Base-by-base conservation (phyloP, 2,797 vertebrate genomes). In the Champsocephalus gunnari region DNA sequence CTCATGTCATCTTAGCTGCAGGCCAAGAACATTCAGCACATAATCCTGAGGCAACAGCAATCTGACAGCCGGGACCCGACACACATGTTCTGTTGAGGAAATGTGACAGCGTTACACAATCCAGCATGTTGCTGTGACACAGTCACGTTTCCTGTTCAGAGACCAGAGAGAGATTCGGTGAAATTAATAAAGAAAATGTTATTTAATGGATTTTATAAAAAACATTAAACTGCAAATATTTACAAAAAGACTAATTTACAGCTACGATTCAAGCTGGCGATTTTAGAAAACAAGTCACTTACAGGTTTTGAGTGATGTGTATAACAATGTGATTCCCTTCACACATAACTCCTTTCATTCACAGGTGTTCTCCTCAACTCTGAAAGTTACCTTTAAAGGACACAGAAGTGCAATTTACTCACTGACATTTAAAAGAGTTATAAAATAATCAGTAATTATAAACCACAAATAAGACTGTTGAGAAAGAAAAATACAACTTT, bases 21-120 rank as follows among this genome's bases (percentile, higher is more conserved):
- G 55, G 72, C 66, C 19, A 65, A 48, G 70, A 58, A 49, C 57
- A 79, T 68, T 76, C 73, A 80, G 54, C 57, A 69, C 53, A 74
- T 67, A 73, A 83, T 81, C 75, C 75, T 75, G 60, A 76, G 61
- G 58, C 57, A 77, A 66, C 80, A 86, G 66, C 70, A 73, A 65
- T 79, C 13, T 82, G 74, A 80, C 83, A 72, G 53, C 11, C 47
- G 34, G 54, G 47, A 59, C 55, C 62, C 54, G 28, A 65, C 45
- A 71, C 38, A 65, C 58, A 49, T 38, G 45, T 41, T 14, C 10
- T 43, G 66, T 21, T 49, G 54, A 75, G 66, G 73, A 85, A 76
- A 81, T 75, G 51, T 60, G 81, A 81, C 75, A 77, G 74, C 7
- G 44, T 81, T 51, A 73, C 70, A 74, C 63, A 80, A 79, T 66